Evolutionary conservation across 2,797 vertebrate genomes (phyloP), one percentile per base, ranked within the genome.

Genomic region (Tachyglossus aculeatus): DNA sequence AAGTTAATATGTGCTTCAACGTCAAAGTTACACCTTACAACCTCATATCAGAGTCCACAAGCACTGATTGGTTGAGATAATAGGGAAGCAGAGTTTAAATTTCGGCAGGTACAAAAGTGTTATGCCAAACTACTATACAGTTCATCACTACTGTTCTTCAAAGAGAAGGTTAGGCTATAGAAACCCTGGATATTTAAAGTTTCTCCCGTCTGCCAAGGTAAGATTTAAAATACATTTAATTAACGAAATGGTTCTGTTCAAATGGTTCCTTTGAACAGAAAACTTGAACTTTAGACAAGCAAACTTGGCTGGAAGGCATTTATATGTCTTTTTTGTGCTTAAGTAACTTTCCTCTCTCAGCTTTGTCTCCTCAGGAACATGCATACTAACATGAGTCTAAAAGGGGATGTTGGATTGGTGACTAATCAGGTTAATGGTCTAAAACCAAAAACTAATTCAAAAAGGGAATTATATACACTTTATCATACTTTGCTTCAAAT

Each of bases 81-180:
- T 72, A 32, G 65, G 81, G 78, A 81, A 81, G 80, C 69, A 36
- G 77, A 73, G 64, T 75, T 90, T 88, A 88, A 88, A 90, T 84
- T 76, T 83, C 74, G 1, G 67, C 73, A 86, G 65, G 53, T 86
- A 73, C 74, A 79, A 84, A 87, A 86, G 34, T 76, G 64, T 54
- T 66, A 50, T 10, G 19, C 66, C 76, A 80, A 81, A 71, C n/a
- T 55, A 69, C 57, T 60, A 50, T 55, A 64, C 61, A 71, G 66
- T 45, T 71, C 38, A 41, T 12, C 25, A 57, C 45, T 63, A 60
- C 74, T 51, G 54, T 36, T 62, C 56, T 75, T 72, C 75, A 73
- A 71, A 81, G 67, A 67, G 56, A 77, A 69, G 72, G 66, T 71
- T 64, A 77, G 18, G 19, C 29, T 44, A 16, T 39, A 82, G 69